Evolutionary conservation across 1,140 invertebrate species (phyloP).

Genomic region (Drosophila suzukii): DNA sequence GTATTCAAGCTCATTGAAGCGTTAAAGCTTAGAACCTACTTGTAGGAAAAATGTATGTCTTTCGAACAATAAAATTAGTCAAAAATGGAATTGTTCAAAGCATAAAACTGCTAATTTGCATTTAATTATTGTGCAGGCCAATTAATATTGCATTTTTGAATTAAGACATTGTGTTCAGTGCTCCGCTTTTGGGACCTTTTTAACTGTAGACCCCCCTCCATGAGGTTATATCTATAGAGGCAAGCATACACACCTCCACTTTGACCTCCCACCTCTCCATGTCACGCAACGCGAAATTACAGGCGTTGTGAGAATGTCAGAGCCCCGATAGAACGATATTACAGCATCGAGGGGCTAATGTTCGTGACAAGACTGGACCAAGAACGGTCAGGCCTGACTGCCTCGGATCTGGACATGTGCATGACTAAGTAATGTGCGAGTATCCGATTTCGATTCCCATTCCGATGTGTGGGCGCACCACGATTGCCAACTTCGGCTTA

Average conservation of each 20-base stretch:
- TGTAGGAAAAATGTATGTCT: constrained; percentile 22
- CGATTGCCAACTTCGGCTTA: too few species aligned
- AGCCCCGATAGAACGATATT: not conserved
- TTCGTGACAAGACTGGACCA: constrained; percentile 74
- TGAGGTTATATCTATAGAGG: not conserved
- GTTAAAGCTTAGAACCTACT: constrained; percentile 30
- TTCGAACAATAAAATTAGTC: constrained; percentile 24
- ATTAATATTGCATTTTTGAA: constrained; percentile 13
- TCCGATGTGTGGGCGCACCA: not conserved
- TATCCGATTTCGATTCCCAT: not conserved
- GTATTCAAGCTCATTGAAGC: constrained; percentile 30
- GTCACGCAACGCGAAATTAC: constrained; percentile 11
- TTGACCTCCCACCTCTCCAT: not conserved
- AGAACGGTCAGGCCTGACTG: constrained; percentile 53
- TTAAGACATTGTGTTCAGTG: not conserved
- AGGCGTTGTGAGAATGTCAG: constrained; percentile 9
- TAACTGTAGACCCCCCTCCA: too few species aligned
- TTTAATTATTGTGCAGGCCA: constrained; percentile 46
- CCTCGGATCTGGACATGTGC: not conserved
- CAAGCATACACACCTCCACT: not conserved
- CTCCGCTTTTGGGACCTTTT: not conserved
- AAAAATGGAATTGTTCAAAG: constrained; percentile 23
- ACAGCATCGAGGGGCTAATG: constrained; percentile 32
- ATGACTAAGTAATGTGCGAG: constrained; percentile 13
- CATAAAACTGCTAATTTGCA: constrained; percentile 45